Base-by-base conservation (phyloP, 2,888 invertebrate genomes). In the Bellardia pandia region DNA sequence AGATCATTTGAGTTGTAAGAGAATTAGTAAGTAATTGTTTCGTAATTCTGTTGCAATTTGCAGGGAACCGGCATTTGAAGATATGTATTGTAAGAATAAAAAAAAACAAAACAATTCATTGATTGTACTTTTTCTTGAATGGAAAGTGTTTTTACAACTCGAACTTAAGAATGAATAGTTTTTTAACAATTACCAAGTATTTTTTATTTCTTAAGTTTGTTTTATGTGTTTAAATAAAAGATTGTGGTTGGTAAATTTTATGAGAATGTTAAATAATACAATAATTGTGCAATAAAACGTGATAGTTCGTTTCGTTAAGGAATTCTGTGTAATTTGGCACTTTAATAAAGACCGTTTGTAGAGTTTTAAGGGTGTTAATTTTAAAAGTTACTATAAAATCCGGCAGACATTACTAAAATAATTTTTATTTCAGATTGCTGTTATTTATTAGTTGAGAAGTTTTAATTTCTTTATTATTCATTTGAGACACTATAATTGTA, bases 81-180 rank as follows among this genome's bases (percentile, higher is more conserved):
- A 14, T 56, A 8, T 23, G 7, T 56, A 23, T 53, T 53, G 53
- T 53, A 16, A 53, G 6, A 53, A 53, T 1, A 56, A 2, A 37
- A 40, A 42, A 30, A 71, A 16, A 48, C 2, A 66, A 71, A 64
- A 7, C 14, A 56, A 78, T 56, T 60, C 53, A 68, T 68, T 74
- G 33, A 37, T 51, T 56, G 72, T 74, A 74, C 14, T 51, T 78
- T 72, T 68, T 71, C 33, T 48, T 84, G 53, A 80, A 87, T 84
- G 60, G 86, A 87, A 86, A 87, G 86, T 87, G 86, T 87, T 87
- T 23, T 84, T 74, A 75, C 51, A 74, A 5, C 56, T 64, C 51
- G 9, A 58, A 66, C 6, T 72, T 71, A 13, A 48, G 9, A 48
- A 74, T 58, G 56, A 76, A 83, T 42, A 37, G 13, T 60, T 80